Conservation (phyloP, 2,113 vertebrate genomes). For the Oryzias curvinotus region DNA sequence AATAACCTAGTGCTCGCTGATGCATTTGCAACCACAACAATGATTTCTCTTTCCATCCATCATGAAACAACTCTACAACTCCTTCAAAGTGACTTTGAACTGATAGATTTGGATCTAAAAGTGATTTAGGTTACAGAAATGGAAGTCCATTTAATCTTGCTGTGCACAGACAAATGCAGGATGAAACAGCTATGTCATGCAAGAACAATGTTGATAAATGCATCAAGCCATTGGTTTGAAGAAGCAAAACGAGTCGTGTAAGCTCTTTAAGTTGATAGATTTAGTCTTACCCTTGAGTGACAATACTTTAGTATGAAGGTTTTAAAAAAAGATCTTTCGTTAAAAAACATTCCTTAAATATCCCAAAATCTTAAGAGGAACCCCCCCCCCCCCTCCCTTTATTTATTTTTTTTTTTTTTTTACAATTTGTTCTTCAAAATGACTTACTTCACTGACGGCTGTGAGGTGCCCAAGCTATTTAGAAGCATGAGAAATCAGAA, state of each 20-base stretch:
- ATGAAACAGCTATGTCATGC: slow-evolving; percentile 47
- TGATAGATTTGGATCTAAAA: slow-evolving; percentile 39
- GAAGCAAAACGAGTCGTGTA: slow-evolving; percentile 22
- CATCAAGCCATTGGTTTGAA: slow-evolving; percentile 49
- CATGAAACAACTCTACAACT: slow-evolving; percentile 7
- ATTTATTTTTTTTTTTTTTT: too few species aligned
- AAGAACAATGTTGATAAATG: slow-evolving; percentile 35
- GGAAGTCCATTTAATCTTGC: slow-evolving; percentile 61
- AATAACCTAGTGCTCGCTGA: not conserved
- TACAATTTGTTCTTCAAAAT: too few species aligned
- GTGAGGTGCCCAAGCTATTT: too few species aligned
- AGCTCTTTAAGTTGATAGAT: too few species aligned
- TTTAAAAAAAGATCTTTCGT: too few species aligned
- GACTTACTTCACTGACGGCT: too few species aligned
- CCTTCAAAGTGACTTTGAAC: slow-evolving; percentile 16
- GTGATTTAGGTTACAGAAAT: slow-evolving; percentile 55
- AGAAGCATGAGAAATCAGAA: slow-evolving; percentile 23
- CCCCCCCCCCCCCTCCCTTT: too few species aligned
- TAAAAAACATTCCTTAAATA: too few species aligned
- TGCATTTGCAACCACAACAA: not conserved
- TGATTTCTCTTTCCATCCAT: slow-evolving; percentile 17
- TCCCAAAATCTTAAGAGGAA: too few species aligned
- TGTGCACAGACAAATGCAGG: slow-evolving; percentile 25
- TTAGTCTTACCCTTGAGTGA: too few species aligned
- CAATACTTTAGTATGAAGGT: too few species aligned